These are phyloP conservation scores for Smithornis capensis DNA, from an alignment of 2,113 vertebrate genomes.

Conservation along the genomic window DNA sequence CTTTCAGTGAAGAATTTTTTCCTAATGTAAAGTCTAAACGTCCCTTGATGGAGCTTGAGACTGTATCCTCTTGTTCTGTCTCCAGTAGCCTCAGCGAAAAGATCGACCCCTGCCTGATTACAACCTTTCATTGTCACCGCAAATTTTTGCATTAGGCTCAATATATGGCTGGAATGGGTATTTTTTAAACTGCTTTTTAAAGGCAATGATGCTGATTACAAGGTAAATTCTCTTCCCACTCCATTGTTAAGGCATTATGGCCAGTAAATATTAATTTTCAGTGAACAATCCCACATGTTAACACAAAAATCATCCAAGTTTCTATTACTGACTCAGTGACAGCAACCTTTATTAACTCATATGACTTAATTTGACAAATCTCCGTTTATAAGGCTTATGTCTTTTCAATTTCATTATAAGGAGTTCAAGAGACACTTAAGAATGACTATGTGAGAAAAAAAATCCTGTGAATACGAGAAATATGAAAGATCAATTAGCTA, in stretches of 20 bases:
- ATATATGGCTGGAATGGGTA: neutral
- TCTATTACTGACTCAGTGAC: neutral
- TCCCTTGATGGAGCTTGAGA: no score
- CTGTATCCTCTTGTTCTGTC: no score
- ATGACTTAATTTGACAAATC: neutral
- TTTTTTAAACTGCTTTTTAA: neutral
- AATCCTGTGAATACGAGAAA: neutral
- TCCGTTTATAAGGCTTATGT: neutral
- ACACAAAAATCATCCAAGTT: neutral
- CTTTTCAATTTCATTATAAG: neutral
- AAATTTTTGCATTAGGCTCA: neutral
- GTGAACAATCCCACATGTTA: neutral
- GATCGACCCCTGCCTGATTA: no score
- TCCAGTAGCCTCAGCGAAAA: no score
- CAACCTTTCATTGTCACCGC: neutral
- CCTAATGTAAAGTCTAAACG: no score
- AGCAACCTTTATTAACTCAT: neutral
- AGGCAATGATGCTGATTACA: neutral
- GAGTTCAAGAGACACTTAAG: slow-evolving; percentile 1
- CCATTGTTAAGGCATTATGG: neutral
- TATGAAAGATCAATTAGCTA: neutral
- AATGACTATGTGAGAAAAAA: neutral
- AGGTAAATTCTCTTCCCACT: neutral
- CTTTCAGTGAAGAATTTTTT: no score
- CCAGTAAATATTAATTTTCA: neutral